A percentile compares a stretch with the other conserved stretches of the same genome.
Evolutionary conservation across 2,113 vertebrate genomes (phyloP).

Genomic region (Synodontis membranacea): DNA sequence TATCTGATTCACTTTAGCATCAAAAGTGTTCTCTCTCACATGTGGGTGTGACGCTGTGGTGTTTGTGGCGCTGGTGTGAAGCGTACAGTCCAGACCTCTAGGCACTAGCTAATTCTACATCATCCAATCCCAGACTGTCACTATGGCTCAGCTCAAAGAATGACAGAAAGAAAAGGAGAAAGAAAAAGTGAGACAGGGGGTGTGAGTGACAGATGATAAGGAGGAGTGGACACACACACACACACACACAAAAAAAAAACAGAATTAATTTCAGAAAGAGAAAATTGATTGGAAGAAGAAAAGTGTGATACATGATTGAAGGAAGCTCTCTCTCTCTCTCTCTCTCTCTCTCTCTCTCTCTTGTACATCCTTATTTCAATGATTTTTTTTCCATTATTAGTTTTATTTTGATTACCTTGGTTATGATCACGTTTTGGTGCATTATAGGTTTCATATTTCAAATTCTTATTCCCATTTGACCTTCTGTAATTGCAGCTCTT

Average conservation of each 20-base stretch:
- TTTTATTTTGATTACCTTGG: not conserved
- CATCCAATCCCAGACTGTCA: not conserved
- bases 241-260: no score
- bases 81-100: not conserved
- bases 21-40: not conserved
- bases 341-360: constrained; percentile 1
- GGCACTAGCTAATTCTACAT: not conserved
- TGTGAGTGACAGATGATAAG: not conserved
- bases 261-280: not conserved
- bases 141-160: constrained; percentile 5
- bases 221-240: not conserved
- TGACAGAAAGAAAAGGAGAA: not conserved
- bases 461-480: not conserved
- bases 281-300: not conserved
- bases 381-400: not conserved
- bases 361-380: not conserved
- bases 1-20: not conserved
- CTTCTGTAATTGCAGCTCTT: not conserved
- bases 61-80: not conserved
- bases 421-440: not conserved
- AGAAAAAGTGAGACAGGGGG: not conserved
- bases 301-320: not conserved
- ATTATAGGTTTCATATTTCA: not conserved
- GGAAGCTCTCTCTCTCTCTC: not conserved
- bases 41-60: not conserved